phyloP scores from a whole-genome alignment of 2,888 invertebrate genomes.

The Nysson spinosus region DNA sequence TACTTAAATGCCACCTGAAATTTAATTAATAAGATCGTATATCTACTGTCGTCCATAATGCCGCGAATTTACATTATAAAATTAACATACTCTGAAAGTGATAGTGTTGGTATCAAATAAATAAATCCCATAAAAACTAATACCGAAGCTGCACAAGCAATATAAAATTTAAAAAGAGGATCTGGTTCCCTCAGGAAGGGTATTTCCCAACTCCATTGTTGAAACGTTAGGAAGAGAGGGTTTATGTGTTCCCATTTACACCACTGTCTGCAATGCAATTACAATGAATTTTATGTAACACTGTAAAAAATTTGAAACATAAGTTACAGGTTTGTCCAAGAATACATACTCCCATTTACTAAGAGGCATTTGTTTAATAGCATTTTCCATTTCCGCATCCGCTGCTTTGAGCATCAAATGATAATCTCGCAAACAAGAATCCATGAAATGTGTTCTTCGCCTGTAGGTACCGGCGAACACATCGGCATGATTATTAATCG shows the following conservation, averaged over 20 bases:
- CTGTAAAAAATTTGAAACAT: background rate
- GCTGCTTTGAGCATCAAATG: conserved; percentile 84
- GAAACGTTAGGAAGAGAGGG: conserved; percentile 83
- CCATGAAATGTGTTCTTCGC: conserved; percentile 82
- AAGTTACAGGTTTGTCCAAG: background rate
- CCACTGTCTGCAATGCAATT: conserved; percentile 81
- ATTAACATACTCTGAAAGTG: conserved; percentile 78
- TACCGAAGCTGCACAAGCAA: conserved; percentile 81
- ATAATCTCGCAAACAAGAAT: conserved; percentile 83
- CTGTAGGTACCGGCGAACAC: conserved; percentile 69
- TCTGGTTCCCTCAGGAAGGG: conserved; percentile 87
- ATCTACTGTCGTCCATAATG: too few relatives aligned
- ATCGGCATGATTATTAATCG: conserved; percentile 67
- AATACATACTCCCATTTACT: conserved; percentile 83
- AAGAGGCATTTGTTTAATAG: conserved; percentile 90
- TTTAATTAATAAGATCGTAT: background rate
- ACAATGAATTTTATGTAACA: background rate
- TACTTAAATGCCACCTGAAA: conserved; percentile 77
- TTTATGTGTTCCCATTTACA: conserved; percentile 81
- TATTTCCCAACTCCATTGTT: conserved; percentile 83
- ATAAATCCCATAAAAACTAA: conserved; percentile 79
- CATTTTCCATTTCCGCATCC: conserved; percentile 87
- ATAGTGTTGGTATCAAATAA: conserved; percentile 82
- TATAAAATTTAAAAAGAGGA: conserved; percentile 90
- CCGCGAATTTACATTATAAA: background rate